Conservation (phyloP, 2,797 vertebrate genomes). For the Macrochelys suwanniensis region DNA sequence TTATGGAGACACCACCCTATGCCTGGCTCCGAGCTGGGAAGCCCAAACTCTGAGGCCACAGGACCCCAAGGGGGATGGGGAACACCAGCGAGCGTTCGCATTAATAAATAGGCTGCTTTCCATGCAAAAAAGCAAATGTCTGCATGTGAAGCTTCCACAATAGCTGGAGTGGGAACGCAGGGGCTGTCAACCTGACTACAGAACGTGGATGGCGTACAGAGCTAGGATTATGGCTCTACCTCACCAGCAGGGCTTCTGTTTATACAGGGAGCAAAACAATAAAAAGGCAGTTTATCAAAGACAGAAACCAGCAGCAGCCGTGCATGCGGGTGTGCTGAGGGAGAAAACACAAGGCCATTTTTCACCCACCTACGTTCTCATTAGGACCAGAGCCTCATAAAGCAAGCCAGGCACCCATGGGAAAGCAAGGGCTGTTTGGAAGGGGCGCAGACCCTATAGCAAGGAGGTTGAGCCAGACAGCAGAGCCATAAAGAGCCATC, state of each 20-base stretch:
- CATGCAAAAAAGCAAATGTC: background rate
- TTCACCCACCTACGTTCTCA: background rate
- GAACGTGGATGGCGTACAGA: constrained; percentile 22
- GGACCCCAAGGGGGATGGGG: background rate
- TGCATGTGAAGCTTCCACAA: rapidly evolving
- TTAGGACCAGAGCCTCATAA: background rate
- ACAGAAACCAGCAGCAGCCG: background rate
- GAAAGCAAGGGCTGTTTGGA: background rate
- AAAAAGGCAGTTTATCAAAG: constrained; percentile 8
- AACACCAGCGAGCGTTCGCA: background rate
- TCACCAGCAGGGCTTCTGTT: constrained; percentile 3
- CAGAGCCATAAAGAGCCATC: constrained; percentile 8
- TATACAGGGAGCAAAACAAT: background rate
- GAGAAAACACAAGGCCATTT: background rate
- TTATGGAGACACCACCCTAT: background rate
- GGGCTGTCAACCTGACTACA: background rate
- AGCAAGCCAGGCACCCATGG: rapidly evolving
- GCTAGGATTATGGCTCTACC: constrained; percentile 9
- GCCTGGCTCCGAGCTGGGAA: background rate
- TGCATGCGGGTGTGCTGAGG: rapidly evolving
- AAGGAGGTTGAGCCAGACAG: constrained; percentile 5
- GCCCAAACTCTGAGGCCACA: background rate
- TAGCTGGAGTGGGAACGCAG: background rate
- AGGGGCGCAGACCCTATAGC: background rate
- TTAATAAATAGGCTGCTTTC: rapidly evolving